These are phyloP conservation scores for Ibycter americanus DNA, from an alignment of 2,797 vertebrate species.

Conservation along the genomic window DNA sequence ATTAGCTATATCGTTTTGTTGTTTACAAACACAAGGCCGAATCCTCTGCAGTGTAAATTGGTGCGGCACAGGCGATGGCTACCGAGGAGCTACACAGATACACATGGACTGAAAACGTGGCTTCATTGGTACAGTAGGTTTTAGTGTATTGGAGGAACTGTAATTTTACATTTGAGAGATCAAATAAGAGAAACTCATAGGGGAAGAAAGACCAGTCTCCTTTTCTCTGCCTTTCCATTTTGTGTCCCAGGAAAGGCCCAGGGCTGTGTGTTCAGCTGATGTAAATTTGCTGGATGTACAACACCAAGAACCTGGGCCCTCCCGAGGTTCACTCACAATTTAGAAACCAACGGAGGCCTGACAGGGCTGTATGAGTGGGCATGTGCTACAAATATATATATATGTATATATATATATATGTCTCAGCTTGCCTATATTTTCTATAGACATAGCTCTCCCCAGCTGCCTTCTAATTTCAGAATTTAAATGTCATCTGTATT, in stretches of 20 bases:
- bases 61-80: background rate
- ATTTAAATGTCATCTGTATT: background rate
- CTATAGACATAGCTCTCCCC: background rate
- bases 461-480: conserved; percentile 18
- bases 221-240: background rate
- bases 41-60: background rate
- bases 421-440: background rate
- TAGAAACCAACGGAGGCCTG: background rate
- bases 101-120: background rate
- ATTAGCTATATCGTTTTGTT: conserved; percentile 25
- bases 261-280: background rate
- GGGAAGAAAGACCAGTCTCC: background rate
- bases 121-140: background rate
- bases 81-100: background rate
- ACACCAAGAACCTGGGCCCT: background rate
- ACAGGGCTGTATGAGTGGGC: rapidly evolving
- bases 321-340: background rate
- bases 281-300: background rate
- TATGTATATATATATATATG: rapidly evolving
- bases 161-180: background rate
- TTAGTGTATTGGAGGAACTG: background rate
- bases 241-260: background rate
- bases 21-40: conserved; percentile 56
- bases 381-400: background rate
- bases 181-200: background rate